These are phyloP conservation scores for Drosophila testacea DNA, from an alignment of 2,888 invertebrate species.

Conservation along the genomic window DNA sequence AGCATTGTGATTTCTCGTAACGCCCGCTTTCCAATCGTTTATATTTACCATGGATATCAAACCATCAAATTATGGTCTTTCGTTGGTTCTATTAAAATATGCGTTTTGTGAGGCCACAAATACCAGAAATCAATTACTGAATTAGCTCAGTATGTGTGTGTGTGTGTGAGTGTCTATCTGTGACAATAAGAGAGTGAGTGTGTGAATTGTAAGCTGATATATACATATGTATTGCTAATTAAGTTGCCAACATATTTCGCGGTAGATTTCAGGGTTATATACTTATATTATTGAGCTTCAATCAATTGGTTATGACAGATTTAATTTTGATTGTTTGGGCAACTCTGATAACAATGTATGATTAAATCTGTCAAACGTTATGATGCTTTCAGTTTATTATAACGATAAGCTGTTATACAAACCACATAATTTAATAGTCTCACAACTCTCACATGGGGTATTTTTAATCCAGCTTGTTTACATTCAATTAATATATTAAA, in stretches of 20 bases:
- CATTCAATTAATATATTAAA: constrained; percentile 40
- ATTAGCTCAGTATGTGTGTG: constrained; percentile 13
- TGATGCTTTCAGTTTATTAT: not conserved
- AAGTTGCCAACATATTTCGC: constrained; percentile 45
- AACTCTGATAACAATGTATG: not conserved
- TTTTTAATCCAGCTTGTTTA: constrained; percentile 7
- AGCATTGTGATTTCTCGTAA: not conserved
- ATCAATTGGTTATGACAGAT: constrained; percentile 17
- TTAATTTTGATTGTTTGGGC: not conserved
- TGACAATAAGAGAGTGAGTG: not conserved
- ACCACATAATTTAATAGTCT: constrained; percentile 2
- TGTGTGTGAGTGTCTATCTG: not conserved
- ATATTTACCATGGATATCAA: constrained; percentile 31
- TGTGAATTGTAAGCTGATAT: constrained; percentile 40
- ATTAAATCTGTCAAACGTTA: not conserved
- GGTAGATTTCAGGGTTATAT: constrained; percentile 14
- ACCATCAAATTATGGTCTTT: constrained; percentile 31
- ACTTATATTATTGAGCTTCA: constrained; percentile 3
- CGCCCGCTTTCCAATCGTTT: constrained; percentile 7
- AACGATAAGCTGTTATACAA: not conserved
- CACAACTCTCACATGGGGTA: not conserved
- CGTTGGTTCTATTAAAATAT: constrained; percentile 25
- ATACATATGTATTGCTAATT: constrained; percentile 48
- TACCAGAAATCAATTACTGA: constrained; percentile 58
- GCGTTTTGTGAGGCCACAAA: constrained; percentile 43